These are phyloP conservation scores for Neodiprion lecontei DNA, from an alignment of 1,140 invertebrate species.

Conservation along the genomic window DNA sequence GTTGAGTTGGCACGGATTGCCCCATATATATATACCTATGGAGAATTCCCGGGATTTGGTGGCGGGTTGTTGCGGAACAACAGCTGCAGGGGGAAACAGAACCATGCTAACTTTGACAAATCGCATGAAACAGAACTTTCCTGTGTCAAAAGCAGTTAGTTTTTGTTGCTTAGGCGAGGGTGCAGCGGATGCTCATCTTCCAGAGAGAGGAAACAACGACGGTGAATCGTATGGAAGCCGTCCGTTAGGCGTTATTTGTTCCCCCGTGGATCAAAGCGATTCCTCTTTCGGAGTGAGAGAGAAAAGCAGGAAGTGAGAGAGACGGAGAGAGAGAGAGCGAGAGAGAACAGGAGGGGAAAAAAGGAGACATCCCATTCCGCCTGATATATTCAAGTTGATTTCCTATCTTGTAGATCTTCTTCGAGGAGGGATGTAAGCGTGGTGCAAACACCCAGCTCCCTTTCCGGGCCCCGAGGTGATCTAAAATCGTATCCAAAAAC, in stretches of 20 bases:
- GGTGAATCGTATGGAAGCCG: background rate
- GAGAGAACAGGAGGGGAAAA: background rate
- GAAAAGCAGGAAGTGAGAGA: background rate
- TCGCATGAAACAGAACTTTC: background rate
- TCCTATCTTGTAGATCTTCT: background rate
- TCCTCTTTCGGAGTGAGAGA: background rate
- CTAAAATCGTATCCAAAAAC: no score
- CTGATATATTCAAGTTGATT: conserved; percentile 3
- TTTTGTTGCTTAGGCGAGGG: background rate
- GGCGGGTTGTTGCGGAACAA: background rate
- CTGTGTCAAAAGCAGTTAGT: background rate
- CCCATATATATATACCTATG: no score
- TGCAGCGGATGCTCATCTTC: no score
- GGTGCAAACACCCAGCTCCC: background rate
- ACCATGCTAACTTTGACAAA: background rate
- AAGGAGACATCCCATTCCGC: background rate
- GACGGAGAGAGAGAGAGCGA: background rate
- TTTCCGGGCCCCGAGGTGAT: no score
- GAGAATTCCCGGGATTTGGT: no score
- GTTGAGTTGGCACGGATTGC: no score
- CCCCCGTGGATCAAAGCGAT: background rate
- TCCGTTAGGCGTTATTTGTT: background rate
- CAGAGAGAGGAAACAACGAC: background rate
- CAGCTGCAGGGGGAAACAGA: background rate
- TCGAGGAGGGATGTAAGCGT: background rate